These are phyloP conservation scores for Drosophila seguyi DNA, from an alignment of 1,140 invertebrate genomes.

Conservation along the genomic window DNA sequence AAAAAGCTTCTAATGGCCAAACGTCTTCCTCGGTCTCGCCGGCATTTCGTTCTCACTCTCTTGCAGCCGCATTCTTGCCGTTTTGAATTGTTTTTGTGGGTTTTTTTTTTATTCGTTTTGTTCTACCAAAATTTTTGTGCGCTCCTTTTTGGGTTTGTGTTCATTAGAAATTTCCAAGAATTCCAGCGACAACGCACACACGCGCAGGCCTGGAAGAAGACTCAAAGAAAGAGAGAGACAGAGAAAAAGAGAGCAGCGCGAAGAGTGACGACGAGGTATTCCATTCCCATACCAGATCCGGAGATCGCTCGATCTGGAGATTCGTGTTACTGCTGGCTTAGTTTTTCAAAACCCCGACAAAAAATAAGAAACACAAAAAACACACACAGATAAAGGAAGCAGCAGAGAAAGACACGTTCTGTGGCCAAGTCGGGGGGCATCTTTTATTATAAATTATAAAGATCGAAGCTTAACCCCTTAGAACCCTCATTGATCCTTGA, in stretches of 20 bases:
- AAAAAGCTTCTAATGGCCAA: constrained; percentile 22
- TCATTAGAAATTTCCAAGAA: constrained; percentile 82
- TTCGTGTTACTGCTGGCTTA: constrained; percentile 81
- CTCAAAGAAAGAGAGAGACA: neutral
- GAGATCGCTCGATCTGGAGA: constrained; percentile 37
- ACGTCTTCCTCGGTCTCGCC: neutral
- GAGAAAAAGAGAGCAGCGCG: neutral
- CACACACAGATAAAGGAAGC: constrained; percentile 21
- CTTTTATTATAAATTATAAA: neutral
- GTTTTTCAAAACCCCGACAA: constrained; percentile 63
- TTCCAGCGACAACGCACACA: constrained; percentile 65
- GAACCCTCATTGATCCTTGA: neutral
- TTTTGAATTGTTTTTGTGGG: constrained; percentile 36
- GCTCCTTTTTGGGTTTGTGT: constrained; percentile 81
- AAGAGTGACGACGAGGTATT: constrained; percentile 7
- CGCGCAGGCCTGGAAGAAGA: constrained; percentile 28
- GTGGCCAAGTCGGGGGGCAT: neutral
- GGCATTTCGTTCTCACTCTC: constrained; percentile 44
- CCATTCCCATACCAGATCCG: constrained; percentile 18
- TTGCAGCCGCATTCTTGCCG: constrained; percentile 66
- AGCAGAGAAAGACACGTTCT: constrained; percentile 23
- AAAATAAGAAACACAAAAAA: neutral
- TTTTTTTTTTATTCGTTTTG: constrained; percentile 31
- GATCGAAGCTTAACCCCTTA: too few relatives aligned
- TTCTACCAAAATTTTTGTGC: constrained; percentile 73